Conservation (phyloP, 2,888 invertebrate species). For the Pandemis cinnamomeana region DNA sequence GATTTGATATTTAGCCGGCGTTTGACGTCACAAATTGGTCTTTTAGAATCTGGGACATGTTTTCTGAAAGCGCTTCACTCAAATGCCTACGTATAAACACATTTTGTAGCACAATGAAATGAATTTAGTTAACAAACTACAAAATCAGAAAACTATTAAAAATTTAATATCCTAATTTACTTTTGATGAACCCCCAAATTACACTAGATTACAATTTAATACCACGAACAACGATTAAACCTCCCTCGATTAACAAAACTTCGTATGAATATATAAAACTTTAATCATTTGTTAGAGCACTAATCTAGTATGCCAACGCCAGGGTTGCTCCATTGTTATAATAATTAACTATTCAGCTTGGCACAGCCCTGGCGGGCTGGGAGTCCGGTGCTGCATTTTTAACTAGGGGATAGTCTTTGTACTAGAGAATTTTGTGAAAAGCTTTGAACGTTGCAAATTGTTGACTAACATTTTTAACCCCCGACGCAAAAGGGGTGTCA, state of each 20-base stretch:
- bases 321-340: slow-evolving; percentile 39
- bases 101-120: too few relatives aligned
- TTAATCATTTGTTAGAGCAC: slow-evolving; percentile 19
- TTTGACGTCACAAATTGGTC: not conserved
- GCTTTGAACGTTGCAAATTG: not conserved
- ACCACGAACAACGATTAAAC: slow-evolving; percentile 13
- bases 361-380: not conserved
- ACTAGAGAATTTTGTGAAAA: not conserved
- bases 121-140: not conserved
- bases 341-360: slow-evolving; percentile 54
- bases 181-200: not conserved
- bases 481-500: too few relatives aligned
- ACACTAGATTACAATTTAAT: slow-evolving; percentile 4
- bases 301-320: slow-evolving; percentile 45
- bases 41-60: not conserved
- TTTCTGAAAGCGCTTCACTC: too few relatives aligned
- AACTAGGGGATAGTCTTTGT: not conserved
- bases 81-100: too few relatives aligned
- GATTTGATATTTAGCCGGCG: slow-evolving; percentile 1
- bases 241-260: slow-evolving; percentile 12
- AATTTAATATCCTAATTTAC: not conserved
- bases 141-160: not conserved
- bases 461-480: not conserved
- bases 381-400: not conserved
- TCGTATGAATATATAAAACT: slow-evolving; percentile 14